Evolutionary conservation across 2,113 vertebrate genomes (phyloP).

Genomic region (Nicator chloris): DNA sequence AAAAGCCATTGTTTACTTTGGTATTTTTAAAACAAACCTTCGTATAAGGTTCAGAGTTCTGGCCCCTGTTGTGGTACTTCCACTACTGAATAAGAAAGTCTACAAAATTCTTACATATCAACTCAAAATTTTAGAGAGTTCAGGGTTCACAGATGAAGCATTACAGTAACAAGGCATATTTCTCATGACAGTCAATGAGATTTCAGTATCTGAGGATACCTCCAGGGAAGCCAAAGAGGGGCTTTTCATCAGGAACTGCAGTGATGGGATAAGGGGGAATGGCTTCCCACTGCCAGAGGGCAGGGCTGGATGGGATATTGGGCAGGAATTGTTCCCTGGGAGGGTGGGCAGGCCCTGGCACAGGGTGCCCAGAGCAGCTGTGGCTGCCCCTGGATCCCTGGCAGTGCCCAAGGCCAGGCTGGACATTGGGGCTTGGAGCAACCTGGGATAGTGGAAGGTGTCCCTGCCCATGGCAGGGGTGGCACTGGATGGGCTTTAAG

Average conservation of each 20-base stretch:
- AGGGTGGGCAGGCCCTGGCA: not conserved
- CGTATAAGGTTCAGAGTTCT: not conserved
- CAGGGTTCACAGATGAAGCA: not conserved
- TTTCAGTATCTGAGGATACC: not conserved
- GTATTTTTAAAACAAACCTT: not conserved
- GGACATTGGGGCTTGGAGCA: not conserved
- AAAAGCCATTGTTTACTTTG: not conserved
- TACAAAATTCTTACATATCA: not conserved
- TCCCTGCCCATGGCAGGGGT: not conserved
- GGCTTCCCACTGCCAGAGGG: rapidly evolving
- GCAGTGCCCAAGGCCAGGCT: rapidly evolving
- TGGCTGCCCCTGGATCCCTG: not conserved
- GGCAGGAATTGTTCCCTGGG: not conserved
- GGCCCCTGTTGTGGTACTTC: not conserved
- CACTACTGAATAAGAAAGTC: not conserved
- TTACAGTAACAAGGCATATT: not conserved
- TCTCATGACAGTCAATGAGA: not conserved
- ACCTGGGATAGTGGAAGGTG: rapidly evolving
- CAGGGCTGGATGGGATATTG: rapidly evolving
- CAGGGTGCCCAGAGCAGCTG: not conserved
- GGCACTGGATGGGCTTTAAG: rapidly evolving
- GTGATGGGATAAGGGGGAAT: not conserved
- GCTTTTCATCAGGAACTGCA: not conserved
- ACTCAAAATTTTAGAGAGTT: not conserved
- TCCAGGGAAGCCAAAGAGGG: not conserved